Percentiles rank a stretch among this genome's conserved stretches.
Conservation (phyloP, 1,140 invertebrate species). For the Apis cerana region DNA sequence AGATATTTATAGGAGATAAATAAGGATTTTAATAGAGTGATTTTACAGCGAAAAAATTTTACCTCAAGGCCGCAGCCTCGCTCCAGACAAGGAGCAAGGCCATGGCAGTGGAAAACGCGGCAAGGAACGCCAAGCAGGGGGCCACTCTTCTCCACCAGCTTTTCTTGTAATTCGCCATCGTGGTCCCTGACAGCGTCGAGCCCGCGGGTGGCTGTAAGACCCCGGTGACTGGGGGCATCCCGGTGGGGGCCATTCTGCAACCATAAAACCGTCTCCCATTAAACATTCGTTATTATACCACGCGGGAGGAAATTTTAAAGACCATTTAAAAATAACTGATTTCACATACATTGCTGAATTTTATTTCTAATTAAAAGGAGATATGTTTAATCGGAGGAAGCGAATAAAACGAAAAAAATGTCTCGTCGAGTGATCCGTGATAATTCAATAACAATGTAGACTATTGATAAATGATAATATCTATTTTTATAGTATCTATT, state of each 20-base stretch:
- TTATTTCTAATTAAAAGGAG: no score
- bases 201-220: slow-evolving; percentile 38
- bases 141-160: slow-evolving; percentile 72
- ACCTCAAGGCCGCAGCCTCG: slow-evolving; percentile 74
- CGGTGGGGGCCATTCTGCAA: slow-evolving; percentile 69
- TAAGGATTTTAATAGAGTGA: background rate
- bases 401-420: no score
- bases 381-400: no score
- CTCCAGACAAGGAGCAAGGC: slow-evolving; percentile 78
- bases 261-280: slow-evolving; percentile 13
- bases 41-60: background rate
- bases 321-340: no score
- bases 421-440: no score
- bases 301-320: background rate
- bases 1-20: accelerated
- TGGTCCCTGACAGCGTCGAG: slow-evolving; percentile 29
- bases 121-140: slow-evolving; percentile 76
- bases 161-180: slow-evolving; percentile 66
- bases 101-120: slow-evolving; percentile 78
- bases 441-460: no score
- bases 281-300: background rate
- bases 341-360: no score
- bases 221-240: slow-evolving; percentile 47
- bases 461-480: no score
- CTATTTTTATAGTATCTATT: no score